phyloP scores from a whole-genome alignment of 1,140 invertebrate species.

The Temnothorax longispinosus region DNA sequence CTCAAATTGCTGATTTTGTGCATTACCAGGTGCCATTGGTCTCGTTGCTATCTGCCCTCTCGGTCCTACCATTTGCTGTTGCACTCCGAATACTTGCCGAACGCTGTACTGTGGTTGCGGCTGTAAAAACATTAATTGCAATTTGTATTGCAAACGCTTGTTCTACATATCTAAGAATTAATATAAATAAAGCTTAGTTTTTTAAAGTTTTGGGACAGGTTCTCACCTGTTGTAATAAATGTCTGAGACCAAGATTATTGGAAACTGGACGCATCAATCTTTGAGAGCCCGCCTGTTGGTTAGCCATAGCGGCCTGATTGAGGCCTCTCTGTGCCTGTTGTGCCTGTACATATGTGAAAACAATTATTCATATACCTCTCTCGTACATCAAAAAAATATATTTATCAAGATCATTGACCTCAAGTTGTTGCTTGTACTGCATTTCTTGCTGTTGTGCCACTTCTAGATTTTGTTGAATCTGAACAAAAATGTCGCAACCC shows the following conservation, averaged over 20 bases:
- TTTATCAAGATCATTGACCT: constrained; percentile 84
- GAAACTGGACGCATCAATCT: constrained; percentile 89
- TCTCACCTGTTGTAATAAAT: constrained; percentile 89
- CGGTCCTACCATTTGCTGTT: constrained; percentile 84
- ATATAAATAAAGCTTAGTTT: constrained; percentile 25
- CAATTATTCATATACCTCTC: neutral
- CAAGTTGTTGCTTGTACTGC: constrained; percentile 91
- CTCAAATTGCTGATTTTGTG: constrained; percentile 85
- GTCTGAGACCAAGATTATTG: constrained; percentile 89
- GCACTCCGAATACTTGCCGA: constrained; percentile 83
- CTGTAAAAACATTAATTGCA: constrained; percentile 66
- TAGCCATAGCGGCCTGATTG: constrained; percentile 80
- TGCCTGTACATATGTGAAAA: constrained; percentile 67
- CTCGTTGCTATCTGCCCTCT: constrained; percentile 81
- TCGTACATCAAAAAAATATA: neutral
- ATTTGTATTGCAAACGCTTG: neutral
- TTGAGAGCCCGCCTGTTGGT: constrained; percentile 85
- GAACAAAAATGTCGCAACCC: constrained; percentile 66
- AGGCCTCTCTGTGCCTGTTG: constrained; percentile 84
- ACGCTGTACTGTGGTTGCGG: constrained; percentile 84
- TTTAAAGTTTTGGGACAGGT: neutral
- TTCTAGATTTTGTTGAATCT: constrained; percentile 91
- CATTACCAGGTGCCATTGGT: constrained; percentile 82
- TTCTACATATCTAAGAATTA: neutral
- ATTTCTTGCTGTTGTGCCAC: constrained; percentile 92